Evolutionary conservation across 1,140 invertebrate species (phyloP).

Genomic region (Agrilus planipennis): DNA sequence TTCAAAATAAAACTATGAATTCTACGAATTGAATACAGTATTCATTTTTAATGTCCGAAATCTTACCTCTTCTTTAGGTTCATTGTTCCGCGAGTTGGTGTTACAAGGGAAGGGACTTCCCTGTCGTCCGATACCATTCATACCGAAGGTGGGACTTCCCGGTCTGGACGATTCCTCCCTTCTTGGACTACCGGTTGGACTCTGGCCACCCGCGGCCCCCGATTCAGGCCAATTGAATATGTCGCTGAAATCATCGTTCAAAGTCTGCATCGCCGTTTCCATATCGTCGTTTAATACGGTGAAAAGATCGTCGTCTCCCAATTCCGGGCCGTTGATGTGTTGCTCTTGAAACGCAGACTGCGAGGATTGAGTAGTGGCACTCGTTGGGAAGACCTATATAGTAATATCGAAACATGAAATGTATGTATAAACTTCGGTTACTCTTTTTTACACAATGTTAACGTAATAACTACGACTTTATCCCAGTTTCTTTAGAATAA

Average conservation of each 20-base stretch:
- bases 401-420: too few species aligned
- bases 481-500: too few species aligned
- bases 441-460: too few species aligned
- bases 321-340: constrained; percentile 61
- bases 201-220: constrained; percentile 46
- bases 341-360: constrained; percentile 76
- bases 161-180: constrained; percentile 40
- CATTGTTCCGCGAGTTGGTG: constrained; percentile 21
- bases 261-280: constrained; percentile 58
- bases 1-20: too few species aligned
- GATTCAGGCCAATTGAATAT: constrained; percentile 54
- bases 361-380: constrained; percentile 86
- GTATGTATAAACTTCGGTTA: too few species aligned
- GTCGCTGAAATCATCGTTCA: constrained; percentile 62
- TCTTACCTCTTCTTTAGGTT: constrained; percentile 50
- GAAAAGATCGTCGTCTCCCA: constrained; percentile 65
- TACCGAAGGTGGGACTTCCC: constrained; percentile 48
- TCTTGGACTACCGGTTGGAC: constrained; percentile 47
- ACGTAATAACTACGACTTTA: too few species aligned
- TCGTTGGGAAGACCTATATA: constrained; percentile 98
- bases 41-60: too few species aligned
- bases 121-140: constrained; percentile 38
- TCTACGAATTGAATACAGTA: too few species aligned
- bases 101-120: constrained; percentile 47
- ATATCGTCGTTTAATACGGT: constrained; percentile 57